phyloP scores from a whole-genome alignment of 1,140 invertebrate species.

The Temnothorax nylanderi region DNA sequence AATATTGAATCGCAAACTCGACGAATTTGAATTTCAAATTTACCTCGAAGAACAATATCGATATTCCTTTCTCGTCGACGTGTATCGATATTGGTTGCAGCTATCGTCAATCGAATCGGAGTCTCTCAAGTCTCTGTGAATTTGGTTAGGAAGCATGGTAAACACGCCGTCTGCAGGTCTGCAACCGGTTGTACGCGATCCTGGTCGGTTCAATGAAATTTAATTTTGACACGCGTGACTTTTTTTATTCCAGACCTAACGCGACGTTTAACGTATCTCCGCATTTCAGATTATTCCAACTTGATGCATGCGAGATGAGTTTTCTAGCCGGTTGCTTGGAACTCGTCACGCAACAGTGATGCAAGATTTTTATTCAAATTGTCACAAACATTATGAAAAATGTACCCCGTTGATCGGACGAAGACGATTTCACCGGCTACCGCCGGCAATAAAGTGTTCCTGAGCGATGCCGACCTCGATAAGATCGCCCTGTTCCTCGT shows the following conservation, averaged over 20 bases:
- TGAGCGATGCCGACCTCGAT: conserved; percentile 78
- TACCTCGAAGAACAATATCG: neutral
- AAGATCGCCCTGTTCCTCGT: conserved; percentile 80
- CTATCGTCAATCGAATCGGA: neutral
- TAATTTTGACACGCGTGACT: neutral
- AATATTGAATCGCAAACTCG: neutral
- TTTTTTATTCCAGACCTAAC: neutral
- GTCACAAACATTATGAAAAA: conserved; percentile 25
- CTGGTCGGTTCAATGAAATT: neutral
- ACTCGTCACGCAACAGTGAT: neutral
- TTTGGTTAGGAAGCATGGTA: conserved; percentile 19
- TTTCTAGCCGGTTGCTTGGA: neutral
- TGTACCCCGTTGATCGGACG: conserved; percentile 45
- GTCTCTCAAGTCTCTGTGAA: neutral
- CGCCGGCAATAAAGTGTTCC: conserved; percentile 54
- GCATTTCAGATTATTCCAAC: neutral
- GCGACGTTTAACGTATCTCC: neutral
- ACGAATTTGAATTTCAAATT: neutral
- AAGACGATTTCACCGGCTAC: neutral
- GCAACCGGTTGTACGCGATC: neutral
- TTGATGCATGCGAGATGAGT: neutral
- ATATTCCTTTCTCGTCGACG: neutral
- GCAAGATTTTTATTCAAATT: neutral
- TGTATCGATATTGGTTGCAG: conserved; percentile 7
- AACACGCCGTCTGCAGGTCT: neutral